Percentiles rank a stretch among this genome's conserved stretches.
These are phyloP conservation scores for Micronycteris hirsuta DNA, from an alignment of 2,113 vertebrate genomes.

Conservation along the genomic window DNA sequence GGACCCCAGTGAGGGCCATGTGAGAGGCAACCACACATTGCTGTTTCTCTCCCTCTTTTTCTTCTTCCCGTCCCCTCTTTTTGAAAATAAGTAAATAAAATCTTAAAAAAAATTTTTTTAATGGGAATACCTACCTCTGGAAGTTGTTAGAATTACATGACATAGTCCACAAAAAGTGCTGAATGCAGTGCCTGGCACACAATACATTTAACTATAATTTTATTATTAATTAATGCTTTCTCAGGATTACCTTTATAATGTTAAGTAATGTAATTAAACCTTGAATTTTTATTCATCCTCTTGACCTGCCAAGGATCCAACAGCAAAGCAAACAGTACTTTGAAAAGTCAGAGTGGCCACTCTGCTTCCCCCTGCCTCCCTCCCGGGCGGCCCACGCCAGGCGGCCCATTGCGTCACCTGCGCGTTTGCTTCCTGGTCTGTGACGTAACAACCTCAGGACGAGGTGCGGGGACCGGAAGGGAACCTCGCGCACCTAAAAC, in stretches of 20 bases:
- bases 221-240: background rate
- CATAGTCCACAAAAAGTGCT: background rate
- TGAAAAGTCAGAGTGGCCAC: background rate
- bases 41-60: too few species aligned
- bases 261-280: background rate
- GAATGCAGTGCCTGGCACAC: background rate
- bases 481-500: conserved; percentile 23
- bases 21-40: too few species aligned
- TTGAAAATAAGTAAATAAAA: too few species aligned
- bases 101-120: too few species aligned
- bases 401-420: background rate
- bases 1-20: too few species aligned
- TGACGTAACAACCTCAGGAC: background rate
- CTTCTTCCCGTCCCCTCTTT: too few species aligned
- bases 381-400: background rate
- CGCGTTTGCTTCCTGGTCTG: conserved; percentile 21
- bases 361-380: rapidly evolving
- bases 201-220: background rate
- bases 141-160: background rate
- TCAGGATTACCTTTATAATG: background rate
- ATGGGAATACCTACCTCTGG: too few species aligned
- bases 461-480: background rate
- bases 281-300: background rate
- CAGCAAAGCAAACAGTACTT: background rate
- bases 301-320: background rate